Base-by-base conservation (phyloP, 2,113 vertebrate species). In the Psettodes erumei region DNA sequence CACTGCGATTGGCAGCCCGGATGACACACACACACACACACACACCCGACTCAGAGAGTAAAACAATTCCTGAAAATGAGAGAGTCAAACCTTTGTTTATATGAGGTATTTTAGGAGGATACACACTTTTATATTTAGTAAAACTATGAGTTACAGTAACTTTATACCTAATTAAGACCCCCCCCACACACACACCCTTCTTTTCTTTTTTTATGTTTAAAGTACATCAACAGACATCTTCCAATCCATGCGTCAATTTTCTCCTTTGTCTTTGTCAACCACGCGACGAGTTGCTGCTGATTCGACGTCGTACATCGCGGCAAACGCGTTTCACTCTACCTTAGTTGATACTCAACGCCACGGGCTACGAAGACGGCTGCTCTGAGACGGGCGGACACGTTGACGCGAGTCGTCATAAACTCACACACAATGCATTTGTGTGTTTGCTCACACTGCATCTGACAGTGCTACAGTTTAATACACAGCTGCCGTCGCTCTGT, bases 381-480 rank as follows among this genome's bases (percentile, higher is more conserved):
- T 18, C 27, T 33, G 42, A 43, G 28, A 25, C 12, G n/a, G 45
- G 48, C n/a, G 33, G 15, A 25, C 47, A 43, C 47, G 12, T 23
- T 56, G 55, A 63, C 58, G 50, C n/a, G 53, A 35, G 5, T 33
- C 11, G 1, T 43, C 62, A 72, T 28, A 33, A 72, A 72, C 62
- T 51, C 28, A 28, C 30, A 23, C 51, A 25, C 32, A 50, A 19
- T 43, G 64, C 33, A n/a, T n/a, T 10, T 45, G 25, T 8, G 4
- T 37, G 13, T 63, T 28, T 35, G 32, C 35, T 35, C 13, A 9
- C 21, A 33, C 2, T 2, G 2, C 1, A 1, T 59, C 58, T 32
- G 58, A 47, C 64, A 40, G 56, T 23, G n/a, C 43, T 71, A n/a
- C n/a, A n/a, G n/a, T 71, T 51, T 66, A 66, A 63, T 62, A 62